Base-by-base conservation (phyloP, 2,113 vertebrate species). In the Rafetus swinhoei region DNA sequence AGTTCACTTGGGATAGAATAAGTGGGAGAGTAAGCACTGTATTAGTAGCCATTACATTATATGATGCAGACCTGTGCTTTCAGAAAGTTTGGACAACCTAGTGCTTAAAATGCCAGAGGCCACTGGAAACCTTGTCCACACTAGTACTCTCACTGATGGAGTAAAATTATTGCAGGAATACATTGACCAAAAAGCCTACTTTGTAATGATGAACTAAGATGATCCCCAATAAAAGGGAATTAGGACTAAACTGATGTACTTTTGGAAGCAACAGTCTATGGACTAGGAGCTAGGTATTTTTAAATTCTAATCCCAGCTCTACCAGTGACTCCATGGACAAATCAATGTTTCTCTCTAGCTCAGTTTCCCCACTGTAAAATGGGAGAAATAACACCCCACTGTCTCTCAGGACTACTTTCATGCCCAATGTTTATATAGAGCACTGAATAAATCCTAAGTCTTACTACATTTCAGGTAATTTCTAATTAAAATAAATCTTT, bases 91-190 rank as follows among this genome's bases (percentile, higher is more conserved):
- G 56, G 95, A 86, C 32, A 89, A 5, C 18, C 3, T 0, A 22
- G 32, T 69, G 35, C 52, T 56, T 79, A 79, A 45, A 79, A 29
- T 3, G 22, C 0, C 0, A 1, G 6, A 27, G 50, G 81, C 83
- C 87, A 95, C 81, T 79, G 88, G 85, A 91, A 84, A 55, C n/a
- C 79, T 90, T 95, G 81, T 86, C 94, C 92, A 90, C 29, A 72
- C 59, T 59, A 27, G 18, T 18, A 56, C 4, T 56, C 19, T 6
- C 56, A 56, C 56, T 56, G 56, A 56, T 19, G 18, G 87, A 92
- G 52, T 62, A 80, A n/a, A 93, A 92, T 85, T 89, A 80, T 6
- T 1, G 32, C 21, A 45, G 79, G 81, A 96, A 79, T 87, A 81
- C 90, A 93, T 29, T 95, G 89, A 87, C 92, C 89, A 52, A 94